Evolutionary conservation across 2,113 vertebrate species (phyloP), one percentile per base, ranked within the genome.

Genomic region (Bothrops jararaca): DNA sequence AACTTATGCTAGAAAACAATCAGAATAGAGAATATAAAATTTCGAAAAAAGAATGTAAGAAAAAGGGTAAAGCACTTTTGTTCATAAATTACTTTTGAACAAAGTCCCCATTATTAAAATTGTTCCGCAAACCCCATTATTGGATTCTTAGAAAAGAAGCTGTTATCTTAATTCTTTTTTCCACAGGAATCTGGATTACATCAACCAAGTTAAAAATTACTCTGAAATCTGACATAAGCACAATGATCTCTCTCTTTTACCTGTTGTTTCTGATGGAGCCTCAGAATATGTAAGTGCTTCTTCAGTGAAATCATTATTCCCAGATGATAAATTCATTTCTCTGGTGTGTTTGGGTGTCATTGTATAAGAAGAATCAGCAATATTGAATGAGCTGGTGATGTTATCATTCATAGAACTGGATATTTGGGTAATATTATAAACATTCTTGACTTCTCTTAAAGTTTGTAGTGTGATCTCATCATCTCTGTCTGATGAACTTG

Each of bases 401-500:
- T 88, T 60, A 5, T 90, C 42, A 39, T 90, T 87, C 8, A 90
- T 54, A 3, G 92, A 2, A 39, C 10, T 89, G 3, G 87, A 88
- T 29, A 10, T 2, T 56, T 92, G 86, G 6, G 91, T 94, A 52
- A 93, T 54, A 2, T 93, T 93, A 13, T 45, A 1, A 34, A 54
- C 90, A 34, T 4, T 88, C 86, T 39, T 92, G 53, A 12, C 23
- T 23, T 94, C 48, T 11, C 92, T 96, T 85, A 97, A 92, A 4
- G 98, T 97, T 45, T 86, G 93, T 23, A 97, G 92, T 0, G 24
- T 97, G 90, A 95, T 96, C 39, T 96, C 93, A 4, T 95, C 93
- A 26, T 91, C 97, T 48, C 10, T 8, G 18, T 91, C 97, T 90
- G 97, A 90, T 7, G 95, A 94, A 85, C 97, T 96, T 50, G 98